phyloP scores from a whole-genome alignment of 2,888 invertebrate species.

The Fragum sueziense region DNA sequence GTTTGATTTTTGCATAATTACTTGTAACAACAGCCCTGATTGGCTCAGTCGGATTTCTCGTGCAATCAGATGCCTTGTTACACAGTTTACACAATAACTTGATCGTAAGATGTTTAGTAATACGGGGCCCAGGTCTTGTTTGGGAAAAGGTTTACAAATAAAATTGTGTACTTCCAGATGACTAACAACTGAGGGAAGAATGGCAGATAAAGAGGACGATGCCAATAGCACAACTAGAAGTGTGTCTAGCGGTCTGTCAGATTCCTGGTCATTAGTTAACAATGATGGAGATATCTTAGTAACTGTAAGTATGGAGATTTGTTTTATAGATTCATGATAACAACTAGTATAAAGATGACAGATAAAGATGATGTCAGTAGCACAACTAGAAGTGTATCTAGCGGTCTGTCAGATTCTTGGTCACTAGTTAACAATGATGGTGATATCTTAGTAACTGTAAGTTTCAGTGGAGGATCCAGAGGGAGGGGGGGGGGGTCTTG shows the following conservation, averaged over 20 bases:
- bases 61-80: no score
- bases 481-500: no score
- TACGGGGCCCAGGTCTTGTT: no score
- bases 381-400: not conserved
- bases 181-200: not conserved
- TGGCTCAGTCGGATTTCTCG: no score
- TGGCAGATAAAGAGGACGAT: constrained; percentile 24
- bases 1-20: no score
- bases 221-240: not conserved
- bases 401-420: constrained; percentile 27
- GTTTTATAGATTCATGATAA: no score
- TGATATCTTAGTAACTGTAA: constrained; percentile 21
- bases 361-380: constrained; percentile 5
- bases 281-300: constrained; percentile 23
- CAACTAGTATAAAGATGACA: constrained; percentile 14
- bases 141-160: no score
- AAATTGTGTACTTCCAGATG: no score
- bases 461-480: no score
- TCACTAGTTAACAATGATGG: constrained; percentile 32
- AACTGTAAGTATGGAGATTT: not conserved
- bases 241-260: constrained; percentile 15
- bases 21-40: no score
- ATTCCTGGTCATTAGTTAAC: constrained; percentile 36
- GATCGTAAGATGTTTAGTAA: no score
- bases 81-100: no score